Conservation (phyloP, 2,888 invertebrate genomes). For the Thera obeliscata region DNA sequence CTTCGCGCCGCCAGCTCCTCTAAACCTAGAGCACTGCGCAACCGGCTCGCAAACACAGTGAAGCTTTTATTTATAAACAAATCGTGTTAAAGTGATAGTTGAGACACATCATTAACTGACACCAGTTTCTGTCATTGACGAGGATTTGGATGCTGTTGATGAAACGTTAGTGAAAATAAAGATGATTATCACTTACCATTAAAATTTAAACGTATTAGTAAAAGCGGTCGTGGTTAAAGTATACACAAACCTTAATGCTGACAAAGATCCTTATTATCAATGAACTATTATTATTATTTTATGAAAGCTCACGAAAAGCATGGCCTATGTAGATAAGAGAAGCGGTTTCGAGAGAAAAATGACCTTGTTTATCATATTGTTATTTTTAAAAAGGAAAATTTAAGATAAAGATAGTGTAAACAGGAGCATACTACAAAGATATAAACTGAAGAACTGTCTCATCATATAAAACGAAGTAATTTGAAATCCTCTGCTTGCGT, state of each 20-base stretch:
- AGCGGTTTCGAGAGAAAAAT: neutral
- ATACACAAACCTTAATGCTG: constrained; percentile 47
- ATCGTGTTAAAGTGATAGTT: constrained; percentile 51
- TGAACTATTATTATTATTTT: constrained; percentile 3
- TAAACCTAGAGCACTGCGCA: constrained; percentile 51
- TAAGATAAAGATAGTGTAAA: no score
- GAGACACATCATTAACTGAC: constrained; percentile 34
- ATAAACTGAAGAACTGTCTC: no score
- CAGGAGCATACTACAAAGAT: no score
- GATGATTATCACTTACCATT: constrained; percentile 47
- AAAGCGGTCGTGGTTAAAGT: constrained; percentile 56
- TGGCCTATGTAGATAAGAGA: neutral
- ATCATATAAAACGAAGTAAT: neutral
- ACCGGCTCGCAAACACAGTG: constrained; percentile 52
- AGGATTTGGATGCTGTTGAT: constrained; percentile 30
- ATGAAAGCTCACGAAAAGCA: neutral
- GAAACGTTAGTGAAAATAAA: constrained; percentile 48
- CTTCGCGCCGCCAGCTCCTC: constrained; percentile 32
- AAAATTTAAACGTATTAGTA: constrained; percentile 42
- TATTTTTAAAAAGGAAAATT: no score
- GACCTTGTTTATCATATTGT: neutral
- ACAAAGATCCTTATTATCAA: constrained; percentile 7
- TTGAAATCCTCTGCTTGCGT: neutral
- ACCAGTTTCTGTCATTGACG: constrained; percentile 50
- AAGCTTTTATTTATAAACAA: constrained; percentile 73